Percentiles rank a stretch among this genome's conserved stretches.
These are phyloP conservation scores for Trissolcus japonicus DNA, from an alignment of 2,888 invertebrate species.

Conservation along the genomic window DNA sequence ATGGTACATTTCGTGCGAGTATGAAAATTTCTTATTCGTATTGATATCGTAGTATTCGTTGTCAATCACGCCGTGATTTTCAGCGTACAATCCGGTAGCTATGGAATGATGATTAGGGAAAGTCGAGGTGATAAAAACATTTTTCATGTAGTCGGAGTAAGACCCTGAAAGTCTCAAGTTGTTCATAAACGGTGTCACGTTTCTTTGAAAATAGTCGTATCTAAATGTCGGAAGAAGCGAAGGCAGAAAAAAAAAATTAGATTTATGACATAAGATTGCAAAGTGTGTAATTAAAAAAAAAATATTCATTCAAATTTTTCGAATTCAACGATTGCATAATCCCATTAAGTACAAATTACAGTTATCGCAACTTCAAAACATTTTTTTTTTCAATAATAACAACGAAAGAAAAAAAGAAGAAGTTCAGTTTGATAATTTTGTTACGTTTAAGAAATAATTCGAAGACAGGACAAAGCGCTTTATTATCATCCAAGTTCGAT, in stretches of 20 bases:
- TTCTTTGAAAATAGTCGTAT: conserved; percentile 81
- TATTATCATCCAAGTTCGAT: too few species aligned
- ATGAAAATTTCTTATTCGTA: conserved; percentile 65
- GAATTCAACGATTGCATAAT: conserved; percentile 10
- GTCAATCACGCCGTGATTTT: conserved; percentile 83
- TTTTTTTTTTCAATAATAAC: too few species aligned
- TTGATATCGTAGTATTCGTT: conserved; percentile 80
- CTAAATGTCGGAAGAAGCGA: conserved; percentile 63
- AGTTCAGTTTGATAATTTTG: too few species aligned
- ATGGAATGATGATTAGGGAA: conserved; percentile 86
- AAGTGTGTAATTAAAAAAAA: not conserved
- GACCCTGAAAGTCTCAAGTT: conserved; percentile 79
- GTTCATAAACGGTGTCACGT: conserved; percentile 80
- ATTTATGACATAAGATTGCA: not conserved
- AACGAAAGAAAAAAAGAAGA: too few species aligned
- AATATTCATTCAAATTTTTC: not conserved
- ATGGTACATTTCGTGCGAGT: conserved; percentile 78
- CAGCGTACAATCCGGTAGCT: conserved; percentile 83
- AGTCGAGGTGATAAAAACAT: conserved; percentile 84
- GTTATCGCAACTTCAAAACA: too few species aligned
- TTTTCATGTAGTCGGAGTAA: conserved; percentile 79
- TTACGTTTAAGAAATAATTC: too few species aligned
- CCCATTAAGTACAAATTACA: not conserved
- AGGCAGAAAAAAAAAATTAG: not conserved
- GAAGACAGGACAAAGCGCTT: too few species aligned